These are phyloP conservation scores for Thysanoteuthis rhombus DNA, from an alignment of 2,888 invertebrate genomes.

Conservation along the genomic window DNA sequence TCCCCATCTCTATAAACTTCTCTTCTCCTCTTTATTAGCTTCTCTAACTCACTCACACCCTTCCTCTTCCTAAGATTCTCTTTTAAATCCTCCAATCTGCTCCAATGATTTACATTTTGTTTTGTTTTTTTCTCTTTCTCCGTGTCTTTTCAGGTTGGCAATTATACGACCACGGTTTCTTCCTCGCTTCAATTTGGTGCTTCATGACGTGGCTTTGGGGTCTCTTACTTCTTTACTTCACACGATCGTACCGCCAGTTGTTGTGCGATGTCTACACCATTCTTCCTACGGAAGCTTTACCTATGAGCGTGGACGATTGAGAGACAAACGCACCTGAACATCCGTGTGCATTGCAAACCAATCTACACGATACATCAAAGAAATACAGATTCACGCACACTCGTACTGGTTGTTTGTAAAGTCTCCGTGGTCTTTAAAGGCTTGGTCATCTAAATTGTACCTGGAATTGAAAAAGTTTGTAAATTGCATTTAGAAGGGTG, in stretches of 20 bases:
- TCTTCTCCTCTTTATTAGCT: not conserved
- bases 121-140: no score
- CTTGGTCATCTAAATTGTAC: not conserved
- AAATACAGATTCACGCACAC: not conserved
- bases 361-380: not conserved
- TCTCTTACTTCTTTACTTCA: slow-evolving; percentile 58
- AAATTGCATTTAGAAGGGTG: not conserved
- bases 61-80: no score
- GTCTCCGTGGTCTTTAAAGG: not conserved
- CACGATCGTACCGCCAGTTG: slow-evolving; percentile 50
- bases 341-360: not conserved
- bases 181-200: slow-evolving; percentile 61
- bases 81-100: no score
- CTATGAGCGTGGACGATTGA: not conserved
- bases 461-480: not conserved
- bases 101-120: not conserved
- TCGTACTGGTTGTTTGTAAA: not conserved
- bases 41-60: not conserved
- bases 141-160: slow-evolving; percentile 49
- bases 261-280: slow-evolving; percentile 42
- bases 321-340: not conserved
- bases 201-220: slow-evolving; percentile 67
- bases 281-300: slow-evolving; percentile 36
- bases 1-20: no score
- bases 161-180: slow-evolving; percentile 57